A percentile compares a stretch with the other conserved stretches of the same genome.
Conservation (phyloP, 2,797 vertebrate genomes). For the Scleropages formosus region DNA sequence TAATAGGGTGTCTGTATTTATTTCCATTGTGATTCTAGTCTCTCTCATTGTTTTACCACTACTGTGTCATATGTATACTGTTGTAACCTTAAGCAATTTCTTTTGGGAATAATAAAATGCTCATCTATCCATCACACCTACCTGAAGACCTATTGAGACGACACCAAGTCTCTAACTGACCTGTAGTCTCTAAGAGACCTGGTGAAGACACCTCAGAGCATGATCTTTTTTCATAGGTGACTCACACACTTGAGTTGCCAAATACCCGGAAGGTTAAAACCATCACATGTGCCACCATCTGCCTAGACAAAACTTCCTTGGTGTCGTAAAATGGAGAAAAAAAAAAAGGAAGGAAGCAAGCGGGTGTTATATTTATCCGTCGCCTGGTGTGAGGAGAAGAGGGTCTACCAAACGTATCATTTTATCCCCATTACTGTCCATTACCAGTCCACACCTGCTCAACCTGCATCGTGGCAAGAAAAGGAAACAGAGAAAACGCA, state of each 20-base stretch:
- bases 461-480: not conserved
- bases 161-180: too few species aligned
- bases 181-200: too few species aligned
- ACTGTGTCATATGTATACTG: too few species aligned
- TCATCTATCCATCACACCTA: too few species aligned
- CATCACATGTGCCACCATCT: not conserved
- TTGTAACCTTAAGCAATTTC: too few species aligned
- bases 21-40: too few species aligned
- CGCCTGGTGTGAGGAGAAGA: not conserved
- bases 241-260: not conserved
- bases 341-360: not conserved
- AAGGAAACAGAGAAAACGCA: not conserved
- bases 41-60: too few species aligned
- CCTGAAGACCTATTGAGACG: too few species aligned
- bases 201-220: too few species aligned
- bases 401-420: constrained; percentile 11
- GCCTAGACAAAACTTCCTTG: not conserved
- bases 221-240: too few species aligned
- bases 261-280: not conserved
- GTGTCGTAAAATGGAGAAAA: not conserved
- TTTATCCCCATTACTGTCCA: constrained; percentile 1
- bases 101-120: too few species aligned
- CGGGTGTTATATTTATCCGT: not conserved
- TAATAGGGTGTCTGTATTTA: too few species aligned
- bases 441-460: not conserved